Evolutionary conservation across 2,797 vertebrate genomes (phyloP).

Genomic region (Molossus alvarezi): DNA sequence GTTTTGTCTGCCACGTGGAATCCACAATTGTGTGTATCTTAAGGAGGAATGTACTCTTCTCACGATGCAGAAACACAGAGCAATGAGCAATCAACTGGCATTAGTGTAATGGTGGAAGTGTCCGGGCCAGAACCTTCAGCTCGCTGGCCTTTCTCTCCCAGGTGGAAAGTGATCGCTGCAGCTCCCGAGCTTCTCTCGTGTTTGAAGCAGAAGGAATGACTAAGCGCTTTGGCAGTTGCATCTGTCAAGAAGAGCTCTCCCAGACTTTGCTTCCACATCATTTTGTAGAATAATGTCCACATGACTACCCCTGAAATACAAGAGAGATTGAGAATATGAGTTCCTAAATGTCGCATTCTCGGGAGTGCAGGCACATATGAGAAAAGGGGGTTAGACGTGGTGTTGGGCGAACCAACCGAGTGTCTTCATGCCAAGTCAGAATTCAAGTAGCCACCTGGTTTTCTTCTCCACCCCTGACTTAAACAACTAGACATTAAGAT

Average conservation of each 20-base stretch:
- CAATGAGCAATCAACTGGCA: neutral
- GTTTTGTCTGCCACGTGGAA: neutral
- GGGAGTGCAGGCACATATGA: neutral
- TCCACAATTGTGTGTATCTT: neutral
- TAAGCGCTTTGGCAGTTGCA: too few species aligned
- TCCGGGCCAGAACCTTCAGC: neutral
- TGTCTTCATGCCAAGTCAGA: neutral
- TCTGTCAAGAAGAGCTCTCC: neutral
- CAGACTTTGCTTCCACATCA: neutral
- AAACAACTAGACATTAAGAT: constrained; percentile 27
- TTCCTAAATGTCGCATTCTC: neutral
- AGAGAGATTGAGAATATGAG: neutral
- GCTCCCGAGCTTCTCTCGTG: neutral
- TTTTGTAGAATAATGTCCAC: neutral
- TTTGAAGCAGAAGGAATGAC: neutral
- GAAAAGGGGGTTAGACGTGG: neutral
- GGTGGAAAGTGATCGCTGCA: fast-evolving
- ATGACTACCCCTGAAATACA: neutral
- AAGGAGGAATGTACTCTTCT: neutral
- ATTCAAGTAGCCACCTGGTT: neutral
- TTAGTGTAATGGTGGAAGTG: neutral
- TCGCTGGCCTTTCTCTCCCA: neutral
- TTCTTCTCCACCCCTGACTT: constrained; percentile 45
- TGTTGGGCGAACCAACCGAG: neutral
- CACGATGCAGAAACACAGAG: neutral